Percentiles rank a stretch among this genome's conserved stretches.
These are phyloP conservation scores for Meriones unguiculatus DNA, from an alignment of 2,113 vertebrate genomes.

Conservation along the genomic window DNA sequence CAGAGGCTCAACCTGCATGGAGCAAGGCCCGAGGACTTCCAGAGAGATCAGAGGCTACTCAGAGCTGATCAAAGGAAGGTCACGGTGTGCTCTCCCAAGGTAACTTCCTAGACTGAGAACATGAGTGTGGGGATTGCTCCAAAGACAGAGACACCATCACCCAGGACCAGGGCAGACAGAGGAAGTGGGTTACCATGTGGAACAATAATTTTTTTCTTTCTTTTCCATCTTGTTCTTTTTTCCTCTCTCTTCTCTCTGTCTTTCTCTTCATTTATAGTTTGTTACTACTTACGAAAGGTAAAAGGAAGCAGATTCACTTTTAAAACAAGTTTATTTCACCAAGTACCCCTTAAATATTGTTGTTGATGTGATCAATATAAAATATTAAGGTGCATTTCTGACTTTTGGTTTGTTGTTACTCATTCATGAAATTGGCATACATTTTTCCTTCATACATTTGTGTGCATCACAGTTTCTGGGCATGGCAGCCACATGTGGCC, in stretches of 20 bases:
- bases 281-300: neutral
- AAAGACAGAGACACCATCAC: neutral
- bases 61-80: neutral
- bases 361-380: neutral
- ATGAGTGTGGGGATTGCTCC: neutral
- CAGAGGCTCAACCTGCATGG: neutral
- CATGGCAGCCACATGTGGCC: neutral
- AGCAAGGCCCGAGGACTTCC: rapidly evolving
- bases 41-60: neutral
- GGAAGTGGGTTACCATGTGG: neutral
- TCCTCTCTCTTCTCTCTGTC: rapidly evolving
- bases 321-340: neutral
- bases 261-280: neutral
- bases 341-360: neutral
- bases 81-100: neutral
- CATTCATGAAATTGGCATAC: neutral
- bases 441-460: neutral
- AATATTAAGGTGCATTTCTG: neutral
- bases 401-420: neutral
- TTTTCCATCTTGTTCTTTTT: rapidly evolving
- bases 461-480: neutral
- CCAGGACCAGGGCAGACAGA: neutral
- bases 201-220: too few species aligned
- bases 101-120: neutral
- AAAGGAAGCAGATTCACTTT: neutral